Evolutionary conservation across 2,113 vertebrate genomes (phyloP), one percentile per base, ranked within the genome.

Genomic region (Diphyllodes magnificus): DNA sequence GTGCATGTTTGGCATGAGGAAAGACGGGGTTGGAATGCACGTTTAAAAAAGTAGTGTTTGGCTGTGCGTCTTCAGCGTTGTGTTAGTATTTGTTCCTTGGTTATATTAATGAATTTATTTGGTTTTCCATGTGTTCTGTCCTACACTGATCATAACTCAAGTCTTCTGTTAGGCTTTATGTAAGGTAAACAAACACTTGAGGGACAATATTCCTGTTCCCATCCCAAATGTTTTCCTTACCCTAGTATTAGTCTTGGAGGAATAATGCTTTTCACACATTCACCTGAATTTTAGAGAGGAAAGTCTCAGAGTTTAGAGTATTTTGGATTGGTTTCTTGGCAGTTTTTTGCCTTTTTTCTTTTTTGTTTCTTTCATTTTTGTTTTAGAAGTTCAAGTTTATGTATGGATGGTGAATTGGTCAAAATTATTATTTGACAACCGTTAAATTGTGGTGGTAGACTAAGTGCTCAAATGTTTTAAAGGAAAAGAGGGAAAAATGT

Each of bases 21-120:
- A 21, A 91, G 24, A 28, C 64, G n/a, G 20, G 7, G 5, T 51
- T 66, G 72, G 57, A 80, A 83, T 35, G 8, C 39, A 2, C 5
- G 1, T 66, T 76, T 56, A 1, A 3, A 82, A 82, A 78, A 61
- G 4, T 37, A 57, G 3, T 24, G 3, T 75, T 84, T 84, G 60
- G 6, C 30, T 69, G 14, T 51, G 13, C 0, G 1, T 56, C 22
- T 86, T 75, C 8, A 81, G 44, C 0, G 0, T 49, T 63, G 56
- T 50, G 13, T 81, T 78, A 22, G 6, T 59, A 18, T 84, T 92
- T 78, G 40, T 80, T 44, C 24, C 27, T 54, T 92, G 49, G 15
- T 77, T 59, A 11, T 45, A 27, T 25, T 53, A 22, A 42, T 35
- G 6, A 53, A 49, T 44, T 7, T 23, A 6, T 59, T 59, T 65